Evolutionary conservation across 1,140 invertebrate species (phyloP), one percentile per base, ranked within the genome.

Genomic region (Cotesia glomerata): DNA sequence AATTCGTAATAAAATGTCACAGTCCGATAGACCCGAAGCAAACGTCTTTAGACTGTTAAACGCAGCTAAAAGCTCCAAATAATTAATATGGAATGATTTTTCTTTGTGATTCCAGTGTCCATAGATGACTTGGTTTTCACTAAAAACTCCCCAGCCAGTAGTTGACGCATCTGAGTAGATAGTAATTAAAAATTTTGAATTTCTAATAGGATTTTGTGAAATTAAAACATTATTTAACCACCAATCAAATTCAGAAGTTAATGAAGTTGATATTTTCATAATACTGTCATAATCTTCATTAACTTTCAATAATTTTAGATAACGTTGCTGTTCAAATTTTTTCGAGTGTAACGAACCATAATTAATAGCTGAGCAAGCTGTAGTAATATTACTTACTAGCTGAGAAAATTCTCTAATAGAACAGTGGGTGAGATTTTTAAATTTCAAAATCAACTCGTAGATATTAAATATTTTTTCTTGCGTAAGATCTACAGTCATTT

Each of bases 161-260:
- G 51, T 9, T n/a, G 78, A 82, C 3, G 78, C 75, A 58, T 82
- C 79, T 3, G 78, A 75, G 71, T 78, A 80, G 63, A 82, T 81
- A 39, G 74, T 74, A 45, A 77, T 26, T 13, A 32, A 49, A 16
- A 62, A 78, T 62, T 58, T 34, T 18, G 18, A 16, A n/a, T 58
- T n/a, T 63, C 65, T 73, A 7, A 63, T 63, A 54, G 2, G 3
- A 13, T 54, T 54, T 54, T 54, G 5, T 14, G 5, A n/a, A 14
- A 54, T 54, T 54, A 54, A 54, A 54, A 54, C 16, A 51, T 65
- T 18, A 0, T 32, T n/a, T 8, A 39, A 14, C 62, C 62, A 64
- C 62, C 62, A 64, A 9, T 13, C 18, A 32, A 32, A 11, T 34
- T 26, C 26, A 18, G 58, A 18, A 59, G 13, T 59, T 34, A 59